A percentile compares a stretch with the other conserved stretches of the same genome.
Evolutionary conservation across 2,888 invertebrate genomes (phyloP).

Genomic region (Marasmarcha lunaedactyla): DNA sequence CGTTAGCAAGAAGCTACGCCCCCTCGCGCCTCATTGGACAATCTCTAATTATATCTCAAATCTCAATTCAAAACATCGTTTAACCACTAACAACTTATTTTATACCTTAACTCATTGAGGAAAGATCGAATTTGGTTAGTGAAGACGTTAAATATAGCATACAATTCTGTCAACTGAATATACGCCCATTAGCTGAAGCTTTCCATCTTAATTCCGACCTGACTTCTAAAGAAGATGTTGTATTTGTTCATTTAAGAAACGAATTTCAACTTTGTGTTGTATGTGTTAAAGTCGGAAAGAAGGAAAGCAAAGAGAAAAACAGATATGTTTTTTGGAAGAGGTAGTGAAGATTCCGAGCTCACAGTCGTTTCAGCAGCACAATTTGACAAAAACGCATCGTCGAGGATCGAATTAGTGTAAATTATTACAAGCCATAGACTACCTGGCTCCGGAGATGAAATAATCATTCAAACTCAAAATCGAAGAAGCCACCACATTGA

Average conservation of each 20-base stretch:
- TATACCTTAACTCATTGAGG: conserved; percentile 11
- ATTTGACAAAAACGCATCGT: conserved; percentile 65
- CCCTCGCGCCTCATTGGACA: conserved; percentile 44
- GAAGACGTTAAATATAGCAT: conserved; percentile 27
- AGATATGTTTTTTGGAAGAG: conserved; percentile 48
- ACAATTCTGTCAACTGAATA: conserved; percentile 55
- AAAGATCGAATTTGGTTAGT: conserved; percentile 17
- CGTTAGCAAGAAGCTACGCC: conserved; percentile 34
- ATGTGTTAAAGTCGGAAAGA: conserved; percentile 17
- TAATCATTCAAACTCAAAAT: conserved; percentile 2
- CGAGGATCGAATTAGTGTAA: conserved; percentile 51
- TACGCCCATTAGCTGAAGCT: conserved; percentile 62
- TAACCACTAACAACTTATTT: conserved; percentile 24
- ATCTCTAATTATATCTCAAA: conserved; percentile 57
- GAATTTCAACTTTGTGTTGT: conserved; percentile 23
- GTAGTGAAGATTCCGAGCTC: conserved; percentile 51
- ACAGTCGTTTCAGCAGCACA: conserved; percentile 47
- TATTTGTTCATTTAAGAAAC: conserved; percentile 14
- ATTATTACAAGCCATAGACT: conserved; percentile 25
- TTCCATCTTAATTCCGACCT: conserved; percentile 56
- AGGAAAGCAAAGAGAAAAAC: conserved; percentile 15
- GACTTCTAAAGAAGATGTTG: not conserved
- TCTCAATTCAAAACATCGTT: conserved; percentile 47
- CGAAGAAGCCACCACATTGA: not conserved
- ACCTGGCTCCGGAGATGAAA: conserved; percentile 18